phyloP scores from a whole-genome alignment of 1,140 invertebrate genomes.

The Globodera rostochiensis region DNA sequence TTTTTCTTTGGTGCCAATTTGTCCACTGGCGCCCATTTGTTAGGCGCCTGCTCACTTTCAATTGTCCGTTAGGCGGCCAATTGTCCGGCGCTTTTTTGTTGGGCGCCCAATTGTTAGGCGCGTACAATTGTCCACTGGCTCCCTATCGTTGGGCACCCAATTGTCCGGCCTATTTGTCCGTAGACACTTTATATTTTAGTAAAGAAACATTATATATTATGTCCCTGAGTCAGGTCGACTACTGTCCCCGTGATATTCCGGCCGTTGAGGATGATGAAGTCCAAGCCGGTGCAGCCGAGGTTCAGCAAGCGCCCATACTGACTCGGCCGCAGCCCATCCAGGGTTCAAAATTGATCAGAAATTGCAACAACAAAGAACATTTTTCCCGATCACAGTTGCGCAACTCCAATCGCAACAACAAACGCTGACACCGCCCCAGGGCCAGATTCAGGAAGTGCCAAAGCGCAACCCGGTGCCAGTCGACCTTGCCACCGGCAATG shows the following conservation, averaged over 20 bases:
- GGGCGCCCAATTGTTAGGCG: too few species aligned
- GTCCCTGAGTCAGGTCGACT: conserved; percentile 44
- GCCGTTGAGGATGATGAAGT: conserved; percentile 29
- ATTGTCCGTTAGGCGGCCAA: too few species aligned
- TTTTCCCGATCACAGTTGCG: background rate
- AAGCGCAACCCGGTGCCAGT: background rate
- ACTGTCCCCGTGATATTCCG: conserved; percentile 50
- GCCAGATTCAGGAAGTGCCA: background rate
- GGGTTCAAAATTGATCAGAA: conserved; percentile 6
- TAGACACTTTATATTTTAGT: too few species aligned
- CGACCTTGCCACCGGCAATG: background rate
- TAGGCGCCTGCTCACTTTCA: too few species aligned
- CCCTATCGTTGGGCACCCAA: too few species aligned
- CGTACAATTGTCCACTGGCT: too few species aligned
- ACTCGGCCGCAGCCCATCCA: background rate
- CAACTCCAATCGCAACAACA: background rate
- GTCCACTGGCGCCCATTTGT: too few species aligned
- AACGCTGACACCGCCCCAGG: background rate
- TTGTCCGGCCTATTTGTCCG: too few species aligned
- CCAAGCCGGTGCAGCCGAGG: background rate
- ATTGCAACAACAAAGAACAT: background rate
- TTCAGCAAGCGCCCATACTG: conserved; percentile 5
- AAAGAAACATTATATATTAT: background rate
- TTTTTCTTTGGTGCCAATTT: too few species aligned
- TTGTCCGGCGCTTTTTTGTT: too few species aligned